phyloP scores from a whole-genome alignment of 1,140 invertebrate genomes.

The Drosophila santomea region DNA sequence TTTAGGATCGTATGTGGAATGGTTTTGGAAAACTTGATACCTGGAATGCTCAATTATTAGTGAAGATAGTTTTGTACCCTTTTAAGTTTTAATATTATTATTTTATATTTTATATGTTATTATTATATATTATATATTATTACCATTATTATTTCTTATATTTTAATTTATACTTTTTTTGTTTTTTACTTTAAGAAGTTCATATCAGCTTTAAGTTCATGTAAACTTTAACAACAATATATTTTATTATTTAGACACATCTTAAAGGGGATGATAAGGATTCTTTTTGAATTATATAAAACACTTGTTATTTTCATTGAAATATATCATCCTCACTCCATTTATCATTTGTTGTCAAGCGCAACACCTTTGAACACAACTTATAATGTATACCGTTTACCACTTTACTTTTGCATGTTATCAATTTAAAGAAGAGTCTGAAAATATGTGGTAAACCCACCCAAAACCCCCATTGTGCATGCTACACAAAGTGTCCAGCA shows the following conservation, averaged over 20 bases:
- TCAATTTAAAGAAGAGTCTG: slow-evolving; percentile 71
- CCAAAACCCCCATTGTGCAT: slow-evolving; percentile 52
- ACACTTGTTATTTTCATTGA: neutral
- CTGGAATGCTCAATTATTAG: neutral
- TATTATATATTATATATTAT: neutral
- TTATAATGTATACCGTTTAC: slow-evolving; percentile 26
- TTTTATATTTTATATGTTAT: slow-evolving; percentile 10
- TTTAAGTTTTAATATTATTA: neutral
- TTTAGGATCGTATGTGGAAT: slow-evolving; percentile 15
- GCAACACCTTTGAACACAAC: neutral
- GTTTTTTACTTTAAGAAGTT: too few relatives aligned
- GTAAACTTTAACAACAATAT: too few relatives aligned
- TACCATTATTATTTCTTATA: slow-evolving; percentile 9
- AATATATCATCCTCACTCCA: slow-evolving; percentile 14
- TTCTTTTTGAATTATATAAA: too few relatives aligned
- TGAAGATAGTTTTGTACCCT: neutral
- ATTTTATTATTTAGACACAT: too few relatives aligned
- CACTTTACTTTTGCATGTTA: slow-evolving; percentile 66
- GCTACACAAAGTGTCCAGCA: slow-evolving; percentile 29
- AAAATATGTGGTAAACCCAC: slow-evolving; percentile 75
- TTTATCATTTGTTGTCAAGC: slow-evolving; percentile 15
- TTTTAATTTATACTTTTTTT: slow-evolving; percentile 10
- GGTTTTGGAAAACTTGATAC: slow-evolving; percentile 2
- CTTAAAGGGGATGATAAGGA: too few relatives aligned
- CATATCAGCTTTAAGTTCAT: too few relatives aligned